These are phyloP conservation scores for Montipora capitata DNA, from an alignment of 92 coral and sea anemone genomes.

Conservation along the genomic window DNA sequence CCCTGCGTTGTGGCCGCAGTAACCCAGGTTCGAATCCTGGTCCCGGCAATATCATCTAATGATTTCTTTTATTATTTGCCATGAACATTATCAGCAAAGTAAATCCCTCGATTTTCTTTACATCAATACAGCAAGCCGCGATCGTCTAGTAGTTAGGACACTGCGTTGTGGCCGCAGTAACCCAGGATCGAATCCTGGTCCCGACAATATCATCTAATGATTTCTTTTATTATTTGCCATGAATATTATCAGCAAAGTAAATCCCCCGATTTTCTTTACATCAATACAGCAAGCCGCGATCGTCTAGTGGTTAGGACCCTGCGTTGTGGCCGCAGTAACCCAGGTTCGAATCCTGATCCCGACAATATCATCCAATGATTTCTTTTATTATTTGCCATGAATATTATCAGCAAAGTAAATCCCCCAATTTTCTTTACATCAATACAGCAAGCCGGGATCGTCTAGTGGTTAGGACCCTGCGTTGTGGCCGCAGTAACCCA, in stretches of 20 bases:
- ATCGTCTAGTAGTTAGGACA: constrained; percentile 94
- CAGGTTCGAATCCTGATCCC: constrained; percentile 97
- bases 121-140: constrained; percentile 56
- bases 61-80: no score
- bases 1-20: constrained; percentile 96
- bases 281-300: constrained; percentile 72
- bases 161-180: constrained; percentile 96
- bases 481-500: constrained; percentile 97
- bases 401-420: no score
- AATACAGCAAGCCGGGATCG: constrained; percentile 95
- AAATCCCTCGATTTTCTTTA: no score
- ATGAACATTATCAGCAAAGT: no score
- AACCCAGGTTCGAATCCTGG: constrained; percentile 97
- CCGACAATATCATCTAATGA: constrained; percentile 56
- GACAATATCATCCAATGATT: constrained; percentile 30
- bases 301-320: constrained; percentile 92
- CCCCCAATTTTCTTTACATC: no score
- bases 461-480: constrained; percentile 93
- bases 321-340: constrained; percentile 97
- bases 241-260: no score
- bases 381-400: no score
- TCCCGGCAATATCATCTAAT: constrained; percentile 65
- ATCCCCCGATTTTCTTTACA: no score
- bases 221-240: no score
- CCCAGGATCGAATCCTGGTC: constrained; percentile 97